Conservation (phyloP, 2,797 vertebrate genomes). For the Sebastes reedi region DNA sequence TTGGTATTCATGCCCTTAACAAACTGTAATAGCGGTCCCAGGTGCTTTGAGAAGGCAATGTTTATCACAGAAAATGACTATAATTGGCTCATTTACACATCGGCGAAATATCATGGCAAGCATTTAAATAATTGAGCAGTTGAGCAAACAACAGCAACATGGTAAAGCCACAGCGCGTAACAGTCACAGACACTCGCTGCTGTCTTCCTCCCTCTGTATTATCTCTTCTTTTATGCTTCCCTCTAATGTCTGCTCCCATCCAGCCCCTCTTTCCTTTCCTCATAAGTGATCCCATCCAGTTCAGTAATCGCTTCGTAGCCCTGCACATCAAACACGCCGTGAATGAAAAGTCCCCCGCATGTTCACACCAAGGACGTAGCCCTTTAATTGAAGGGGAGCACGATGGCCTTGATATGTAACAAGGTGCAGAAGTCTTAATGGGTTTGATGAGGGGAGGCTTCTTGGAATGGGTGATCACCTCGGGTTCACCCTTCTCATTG, state of each 20-base stretch:
- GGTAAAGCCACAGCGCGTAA: conserved; percentile 26
- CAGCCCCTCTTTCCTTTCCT: neutral
- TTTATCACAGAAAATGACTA: conserved; percentile 76
- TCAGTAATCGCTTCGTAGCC: conserved; percentile 14
- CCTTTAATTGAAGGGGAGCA: conserved; percentile 47
- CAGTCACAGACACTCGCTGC: conserved; percentile 4
- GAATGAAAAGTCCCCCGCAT: conserved; percentile 22
- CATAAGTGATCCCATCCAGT: conserved; percentile 28
- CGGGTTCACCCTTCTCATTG: conserved; percentile 35
- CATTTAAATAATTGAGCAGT: conserved; percentile 68
- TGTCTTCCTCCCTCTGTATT: neutral
- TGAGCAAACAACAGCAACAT: conserved; percentile 49
- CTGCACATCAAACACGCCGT: conserved; percentile 5
- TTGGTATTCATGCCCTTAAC: conserved; percentile 71
- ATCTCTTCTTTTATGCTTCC: conserved; percentile 9
- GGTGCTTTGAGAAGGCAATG: conserved; percentile 70
- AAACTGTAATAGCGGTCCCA: conserved; percentile 68
- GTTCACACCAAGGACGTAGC: conserved; percentile 28
- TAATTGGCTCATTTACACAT: conserved; percentile 82
- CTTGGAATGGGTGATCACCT: conserved; percentile 10
- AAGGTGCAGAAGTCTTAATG: conserved; percentile 10
- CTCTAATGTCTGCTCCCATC: neutral
- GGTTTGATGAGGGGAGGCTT: conserved; percentile 23
- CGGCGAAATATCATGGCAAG: conserved; percentile 60
- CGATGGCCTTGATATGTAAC: conserved; percentile 43